Percentiles rank a stretch among this genome's conserved stretches.
These are phyloP conservation scores for Euproctis similis DNA, from an alignment of 2,888 invertebrate species.

Conservation along the genomic window DNA sequence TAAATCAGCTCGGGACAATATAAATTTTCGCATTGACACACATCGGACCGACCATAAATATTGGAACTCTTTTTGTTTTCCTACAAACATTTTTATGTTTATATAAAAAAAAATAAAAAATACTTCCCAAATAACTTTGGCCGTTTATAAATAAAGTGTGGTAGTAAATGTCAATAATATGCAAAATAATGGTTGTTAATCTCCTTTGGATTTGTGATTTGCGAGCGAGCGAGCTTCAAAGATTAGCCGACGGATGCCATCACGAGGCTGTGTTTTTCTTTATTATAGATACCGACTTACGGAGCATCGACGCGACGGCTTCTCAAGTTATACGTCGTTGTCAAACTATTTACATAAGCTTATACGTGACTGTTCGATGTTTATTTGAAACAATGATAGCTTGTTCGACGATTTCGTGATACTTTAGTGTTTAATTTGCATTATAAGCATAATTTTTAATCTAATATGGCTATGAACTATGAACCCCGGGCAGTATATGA, in stretches of 20 bases:
- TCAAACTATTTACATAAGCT: slow-evolving; percentile 17
- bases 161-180: slow-evolving; percentile 76
- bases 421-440: neutral
- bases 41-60: slow-evolving; percentile 66
- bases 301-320: slow-evolving; percentile 10
- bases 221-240: slow-evolving; percentile 60
- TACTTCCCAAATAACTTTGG: slow-evolving; percentile 71
- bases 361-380: slow-evolving; percentile 1
- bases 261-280: slow-evolving; percentile 22
- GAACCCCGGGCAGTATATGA: no score
- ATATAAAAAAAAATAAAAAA: no score
- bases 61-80: slow-evolving; percentile 63
- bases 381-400: neutral
- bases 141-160: slow-evolving; percentile 67
- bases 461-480: no score
- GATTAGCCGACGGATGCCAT: slow-evolving; percentile 55
- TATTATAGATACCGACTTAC: slow-evolving; percentile 15
- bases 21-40: slow-evolving; percentile 72
- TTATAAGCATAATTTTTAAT: no score
- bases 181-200: slow-evolving; percentile 74
- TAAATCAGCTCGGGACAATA: slow-evolving; percentile 60
- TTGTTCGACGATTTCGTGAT: neutral
- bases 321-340: slow-evolving; percentile 12
- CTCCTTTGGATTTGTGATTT: slow-evolving; percentile 64
- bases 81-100: slow-evolving; percentile 69